Evolutionary conservation across 2,113 vertebrate species (phyloP).

Genomic region (Stigmatopora nigra): DNA sequence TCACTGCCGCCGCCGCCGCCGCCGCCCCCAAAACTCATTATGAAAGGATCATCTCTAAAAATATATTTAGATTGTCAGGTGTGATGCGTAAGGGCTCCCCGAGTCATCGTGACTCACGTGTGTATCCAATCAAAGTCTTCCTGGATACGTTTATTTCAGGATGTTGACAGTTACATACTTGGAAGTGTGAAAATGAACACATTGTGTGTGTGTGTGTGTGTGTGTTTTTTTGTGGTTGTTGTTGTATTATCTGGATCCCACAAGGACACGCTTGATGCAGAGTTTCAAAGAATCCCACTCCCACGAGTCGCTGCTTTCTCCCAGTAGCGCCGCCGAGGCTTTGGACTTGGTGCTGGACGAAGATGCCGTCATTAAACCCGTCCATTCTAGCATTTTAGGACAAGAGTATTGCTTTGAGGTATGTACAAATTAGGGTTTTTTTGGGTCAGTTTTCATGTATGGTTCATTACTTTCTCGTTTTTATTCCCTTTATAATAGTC

Average conservation of each 20-base stretch:
- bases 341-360: slow-evolving; percentile 92
- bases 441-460: too few species aligned
- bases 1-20: too few species aligned
- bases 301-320: slow-evolving; percentile 89
- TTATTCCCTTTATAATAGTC: too few species aligned
- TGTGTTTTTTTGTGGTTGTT: too few species aligned
- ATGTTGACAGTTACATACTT: neutral
- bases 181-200: slow-evolving; percentile 12
- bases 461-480: too few species aligned
- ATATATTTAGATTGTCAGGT: slow-evolving; percentile 17
- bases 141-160: neutral
- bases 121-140: slow-evolving; percentile 14
- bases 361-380: slow-evolving; percentile 89
- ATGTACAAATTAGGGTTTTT: neutral
- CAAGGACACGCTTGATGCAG: slow-evolving; percentile 89
- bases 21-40: slow-evolving; percentile 31
- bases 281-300: slow-evolving; percentile 96
- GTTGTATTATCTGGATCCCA: slow-evolving; percentile 18
- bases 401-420: slow-evolving; percentile 98
- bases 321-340: slow-evolving; percentile 88
- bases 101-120: slow-evolving; percentile 21
- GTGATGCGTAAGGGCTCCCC: slow-evolving; percentile 1
- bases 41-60: slow-evolving; percentile 30
- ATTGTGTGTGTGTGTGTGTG: slow-evolving; percentile 8
- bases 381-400: slow-evolving; percentile 93